Evolutionary conservation across 2,888 invertebrate species (phyloP), one percentile per base, ranked within the genome.

Genomic region (Phalangium opilio): DNA sequence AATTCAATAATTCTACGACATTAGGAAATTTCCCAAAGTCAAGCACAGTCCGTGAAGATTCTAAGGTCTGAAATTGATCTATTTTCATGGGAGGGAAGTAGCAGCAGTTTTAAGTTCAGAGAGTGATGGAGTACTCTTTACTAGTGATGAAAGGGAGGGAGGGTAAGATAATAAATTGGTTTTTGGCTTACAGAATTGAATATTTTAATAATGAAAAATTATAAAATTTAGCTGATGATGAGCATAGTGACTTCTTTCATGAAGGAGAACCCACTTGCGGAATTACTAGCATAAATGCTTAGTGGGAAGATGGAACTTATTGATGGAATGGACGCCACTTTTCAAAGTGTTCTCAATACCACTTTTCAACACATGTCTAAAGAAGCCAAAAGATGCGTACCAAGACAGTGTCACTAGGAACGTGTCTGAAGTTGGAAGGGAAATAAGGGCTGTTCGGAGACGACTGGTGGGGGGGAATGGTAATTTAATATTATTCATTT

Each of bases 401-500:
- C 62, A 62, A 44, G 61, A 61, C 39, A 57, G 64, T 8, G 17
- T 36, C 5, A 17, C 38, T 17, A 5, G 38, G 12, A 10, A 7
- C 8, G 8, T 27, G 27, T 27, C 27, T 27, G 27, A 8, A 49
- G 54, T 52, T 51, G 57, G 57, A 43, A 47, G 84, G 52, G 83
- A 84, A 65, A 83, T 86, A 49, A 71, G 83, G 15, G 81, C 82
- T 45, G 89, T 89, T 0, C 81, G 87, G 57, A 72, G 90, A 45
- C 73, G 84, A 52, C 73, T 86, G 50, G n/a, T n/a, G n/a, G n/a
- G 73, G 81, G 35, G 81, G 82, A 41, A 84, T 86, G 57, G 64
- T 64, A 54, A 52, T 51, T 54, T 34, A 3, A 46, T 27, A 27
- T 27, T 27, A 8, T 27, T 27, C 5, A 8, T 4, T 8, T 27